A percentile compares a stretch with the other conserved stretches of the same genome.
Conservation (phyloP, 30 jellyfish, hydroid and myxozoan genomes). For the Turritopsis rubra region DNA sequence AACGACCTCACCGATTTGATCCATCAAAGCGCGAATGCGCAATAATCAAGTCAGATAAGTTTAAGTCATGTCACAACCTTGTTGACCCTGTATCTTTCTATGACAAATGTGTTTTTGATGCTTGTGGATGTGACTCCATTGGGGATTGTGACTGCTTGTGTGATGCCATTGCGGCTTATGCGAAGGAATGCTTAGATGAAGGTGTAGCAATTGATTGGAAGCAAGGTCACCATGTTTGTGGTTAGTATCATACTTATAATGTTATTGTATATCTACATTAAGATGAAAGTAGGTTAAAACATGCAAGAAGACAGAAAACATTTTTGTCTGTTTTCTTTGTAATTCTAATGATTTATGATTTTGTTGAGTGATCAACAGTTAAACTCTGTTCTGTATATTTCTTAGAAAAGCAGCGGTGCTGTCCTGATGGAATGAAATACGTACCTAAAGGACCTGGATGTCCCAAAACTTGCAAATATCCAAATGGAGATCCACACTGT, state of each 20-base stretch:
- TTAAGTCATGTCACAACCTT: conserved; percentile 47
- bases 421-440: conserved; percentile 50
- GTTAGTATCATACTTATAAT: conserved; percentile 39
- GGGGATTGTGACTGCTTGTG: conserved; percentile 83
- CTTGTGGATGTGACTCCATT: conserved; percentile 68
- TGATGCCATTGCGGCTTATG: conserved; percentile 70
- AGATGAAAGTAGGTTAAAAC: background rate
- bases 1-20: conserved; percentile 28
- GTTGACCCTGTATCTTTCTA: conserved; percentile 65
- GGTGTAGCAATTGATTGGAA: conserved; percentile 62
- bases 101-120: conserved; percentile 68
- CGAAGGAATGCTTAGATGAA: conserved; percentile 45
- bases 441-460: conserved; percentile 59
- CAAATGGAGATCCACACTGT: conserved; percentile 23
- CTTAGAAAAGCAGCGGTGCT: conserved; percentile 39
- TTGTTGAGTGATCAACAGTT: background rate
- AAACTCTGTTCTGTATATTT: background rate
- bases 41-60: conserved; percentile 42
- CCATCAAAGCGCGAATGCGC: conserved; percentile 46
- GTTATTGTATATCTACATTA: no score
- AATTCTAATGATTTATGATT: background rate
- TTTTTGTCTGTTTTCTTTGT: background rate
- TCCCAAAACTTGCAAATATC: conserved; percentile 58
- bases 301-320: background rate
- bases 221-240: conserved; percentile 53